Base-by-base conservation (phyloP, 2,797 vertebrate genomes). In the Champsocephalus esox region DNA sequence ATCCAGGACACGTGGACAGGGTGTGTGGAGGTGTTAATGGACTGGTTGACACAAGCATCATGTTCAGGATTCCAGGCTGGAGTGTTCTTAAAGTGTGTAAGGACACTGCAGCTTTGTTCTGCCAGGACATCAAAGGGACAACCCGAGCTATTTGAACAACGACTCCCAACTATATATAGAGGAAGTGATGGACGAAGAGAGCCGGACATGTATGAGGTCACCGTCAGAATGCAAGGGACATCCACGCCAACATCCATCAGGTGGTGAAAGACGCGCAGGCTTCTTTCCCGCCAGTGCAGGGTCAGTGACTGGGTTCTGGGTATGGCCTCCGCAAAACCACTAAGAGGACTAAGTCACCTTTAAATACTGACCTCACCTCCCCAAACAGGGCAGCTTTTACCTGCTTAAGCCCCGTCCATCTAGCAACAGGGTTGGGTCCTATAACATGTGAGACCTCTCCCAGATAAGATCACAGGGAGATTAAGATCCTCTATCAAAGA, bases 81-180 rank as follows among this genome's bases (percentile, higher is more conserved):
- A 93, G 89, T 92, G 89, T 92, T 91, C 77, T 87, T 69, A 89
- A 90, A 93, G 90, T 90, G 93, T 81, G 87, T 92, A 87, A 92
- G 91, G 90, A 88, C 92, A 91, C 83, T 72, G 76, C 79, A 78
- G 86, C 92, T 93, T 94, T 94, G 94, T 94, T 92, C 92, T 90
- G 87, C 85, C 90, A 80, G 77, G 68, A 91, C 94, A 92, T 95
- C 93, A 95, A 94, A 95, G 89, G 84, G 77, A 79, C 71, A 68
- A 72, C 82, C 83, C 54, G 1, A 92, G 84, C 81, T 89, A 95
- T 95, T 89, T 67, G 46, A 91, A 92, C 92, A 92, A 91, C 88
- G 87, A 92, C 87, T 92, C 87, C 52, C 19, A 32, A 82, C 94
- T 95, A 94, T 88, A 94, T 93, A 90, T 95, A 95, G 93, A 79